These are phyloP conservation scores for Xestia xanthographa DNA, from an alignment of 2,888 invertebrate species.

Conservation along the genomic window DNA sequence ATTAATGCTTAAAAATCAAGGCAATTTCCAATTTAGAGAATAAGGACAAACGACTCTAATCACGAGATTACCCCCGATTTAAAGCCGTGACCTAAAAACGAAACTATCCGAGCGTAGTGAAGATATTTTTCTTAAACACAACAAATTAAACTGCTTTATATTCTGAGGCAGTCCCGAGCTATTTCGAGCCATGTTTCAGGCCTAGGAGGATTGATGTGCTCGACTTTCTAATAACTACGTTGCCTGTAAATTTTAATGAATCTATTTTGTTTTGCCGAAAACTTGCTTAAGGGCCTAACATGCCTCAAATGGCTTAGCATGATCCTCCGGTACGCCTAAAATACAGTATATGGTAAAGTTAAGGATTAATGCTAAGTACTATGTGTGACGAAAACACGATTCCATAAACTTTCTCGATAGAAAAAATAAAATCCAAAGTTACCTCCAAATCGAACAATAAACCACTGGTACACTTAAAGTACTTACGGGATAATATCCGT, in stretches of 20 bases:
- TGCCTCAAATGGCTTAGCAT: too few species aligned
- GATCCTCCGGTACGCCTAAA: too few species aligned
- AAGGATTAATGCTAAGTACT: too few species aligned
- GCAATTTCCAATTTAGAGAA: background rate
- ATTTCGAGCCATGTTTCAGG: conserved; percentile 35
- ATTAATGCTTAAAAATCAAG: conserved; percentile 5
- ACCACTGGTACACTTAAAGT: too few species aligned
- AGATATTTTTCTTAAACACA: conserved; percentile 30
- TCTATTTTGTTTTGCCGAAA: conserved; percentile 6
- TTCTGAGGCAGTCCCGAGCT: conserved; percentile 23
- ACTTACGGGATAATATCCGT: too few species aligned
- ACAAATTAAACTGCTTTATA: conserved; percentile 57
- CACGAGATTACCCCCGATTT: background rate
- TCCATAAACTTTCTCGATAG: too few species aligned
- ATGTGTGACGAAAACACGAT: too few species aligned
- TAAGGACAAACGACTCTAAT: conserved; percentile 11
- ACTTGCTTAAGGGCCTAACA: too few species aligned
- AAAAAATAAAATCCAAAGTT: too few species aligned
- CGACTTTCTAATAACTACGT: conserved; percentile 39
- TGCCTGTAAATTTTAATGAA: conserved; percentile 41
- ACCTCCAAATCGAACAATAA: too few species aligned
- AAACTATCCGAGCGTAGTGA: conserved; percentile 23
- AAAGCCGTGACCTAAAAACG: conserved; percentile 26
- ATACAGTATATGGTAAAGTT: too few species aligned
- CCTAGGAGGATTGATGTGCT: conserved; percentile 36